phyloP scores from a whole-genome alignment of 2,797 vertebrate genomes.

The Lindbergichthys nudifrons region DNA sequence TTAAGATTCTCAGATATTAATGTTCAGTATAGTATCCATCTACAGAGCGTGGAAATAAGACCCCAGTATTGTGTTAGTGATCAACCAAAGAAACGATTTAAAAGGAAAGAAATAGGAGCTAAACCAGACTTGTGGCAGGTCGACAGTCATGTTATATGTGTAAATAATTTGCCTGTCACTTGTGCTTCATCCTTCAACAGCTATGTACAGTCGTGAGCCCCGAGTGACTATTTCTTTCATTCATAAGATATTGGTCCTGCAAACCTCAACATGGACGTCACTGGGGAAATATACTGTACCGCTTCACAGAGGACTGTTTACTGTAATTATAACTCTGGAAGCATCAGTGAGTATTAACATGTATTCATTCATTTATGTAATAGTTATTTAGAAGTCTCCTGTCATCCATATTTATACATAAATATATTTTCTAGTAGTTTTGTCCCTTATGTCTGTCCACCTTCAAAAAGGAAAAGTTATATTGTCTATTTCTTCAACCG shows the following conservation, averaged over 20 bases:
- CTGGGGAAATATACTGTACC: conserved; percentile 1
- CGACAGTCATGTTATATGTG: conserved; percentile 3
- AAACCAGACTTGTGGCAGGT: conserved; percentile 4
- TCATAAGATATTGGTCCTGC: conserved; percentile 47
- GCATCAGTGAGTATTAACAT: background rate
- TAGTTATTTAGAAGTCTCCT: background rate
- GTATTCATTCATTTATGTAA: background rate
- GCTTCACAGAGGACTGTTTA: background rate
- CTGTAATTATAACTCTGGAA: background rate
- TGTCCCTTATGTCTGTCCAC: background rate
- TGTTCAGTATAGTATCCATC: background rate
- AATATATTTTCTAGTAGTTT: background rate
- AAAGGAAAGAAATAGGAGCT: background rate
- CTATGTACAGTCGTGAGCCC: conserved; percentile 34
- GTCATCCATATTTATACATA: background rate
- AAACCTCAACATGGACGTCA: conserved; percentile 40
- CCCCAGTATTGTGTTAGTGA: background rate
- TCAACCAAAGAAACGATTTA: background rate
- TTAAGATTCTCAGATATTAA: background rate
- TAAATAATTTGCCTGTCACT: conserved; percentile 28
- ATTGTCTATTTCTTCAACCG: too few species aligned
- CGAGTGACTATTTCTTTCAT: conserved; percentile 29
- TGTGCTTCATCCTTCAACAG: conserved; percentile 37
- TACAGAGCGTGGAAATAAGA: conserved; percentile 1
- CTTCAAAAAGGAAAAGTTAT: too few species aligned